phyloP scores from a whole-genome alignment of 2,113 vertebrate genomes.

The Microtus ochrogaster region DNA sequence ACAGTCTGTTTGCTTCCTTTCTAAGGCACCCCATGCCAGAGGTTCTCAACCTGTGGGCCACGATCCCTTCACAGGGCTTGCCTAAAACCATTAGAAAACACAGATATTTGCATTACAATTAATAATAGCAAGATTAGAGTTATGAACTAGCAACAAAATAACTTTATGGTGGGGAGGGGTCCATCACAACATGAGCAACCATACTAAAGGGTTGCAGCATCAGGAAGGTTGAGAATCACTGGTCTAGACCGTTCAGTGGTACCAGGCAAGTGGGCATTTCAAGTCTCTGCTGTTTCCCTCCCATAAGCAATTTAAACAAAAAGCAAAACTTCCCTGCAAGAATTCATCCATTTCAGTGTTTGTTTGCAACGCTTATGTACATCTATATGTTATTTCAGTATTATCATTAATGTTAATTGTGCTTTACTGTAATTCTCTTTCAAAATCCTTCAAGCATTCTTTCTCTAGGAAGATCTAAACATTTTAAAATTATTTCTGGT shows the following conservation, averaged over 20 bases:
- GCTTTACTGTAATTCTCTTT: not conserved
- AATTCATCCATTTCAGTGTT: not conserved
- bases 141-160: not conserved
- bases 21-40: not conserved
- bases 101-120: not conserved
- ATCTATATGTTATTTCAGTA: not conserved
- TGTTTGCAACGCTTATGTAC: not conserved
- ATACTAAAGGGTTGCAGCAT: not conserved
- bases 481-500: slow-evolving; percentile 39
- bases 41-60: not conserved
- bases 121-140: not conserved
- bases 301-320: not conserved
- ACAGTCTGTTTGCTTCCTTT: not conserved
- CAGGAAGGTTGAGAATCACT: not conserved
- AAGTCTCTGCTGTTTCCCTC: not conserved
- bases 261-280: not conserved
- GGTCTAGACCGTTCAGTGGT: not conserved
- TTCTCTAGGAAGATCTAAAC: slow-evolving; percentile 37
- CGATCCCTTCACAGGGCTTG: not conserved
- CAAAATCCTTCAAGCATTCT: not conserved
- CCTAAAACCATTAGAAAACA: not conserved
- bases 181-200: not conserved
- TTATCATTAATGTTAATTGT: not conserved
- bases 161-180: not conserved
- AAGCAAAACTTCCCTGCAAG: not conserved